Conservation (phyloP, 2,113 vertebrate species). For the Isichthys henryi region DNA sequence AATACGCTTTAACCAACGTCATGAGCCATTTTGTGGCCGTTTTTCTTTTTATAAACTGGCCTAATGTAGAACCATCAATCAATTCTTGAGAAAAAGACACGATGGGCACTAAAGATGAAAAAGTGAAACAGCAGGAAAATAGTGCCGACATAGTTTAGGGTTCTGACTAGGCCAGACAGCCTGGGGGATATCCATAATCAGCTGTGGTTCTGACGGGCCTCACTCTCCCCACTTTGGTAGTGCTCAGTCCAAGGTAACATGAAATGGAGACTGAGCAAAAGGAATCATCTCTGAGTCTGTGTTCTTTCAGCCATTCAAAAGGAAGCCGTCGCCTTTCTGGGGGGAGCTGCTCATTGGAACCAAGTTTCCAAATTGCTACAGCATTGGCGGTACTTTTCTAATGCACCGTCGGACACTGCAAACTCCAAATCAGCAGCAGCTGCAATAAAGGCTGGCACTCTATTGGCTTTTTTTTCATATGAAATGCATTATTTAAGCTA, state of each 20-base stretch:
- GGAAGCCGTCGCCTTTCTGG: not conserved
- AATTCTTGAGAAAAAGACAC: slow-evolving; percentile 62
- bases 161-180: slow-evolving; percentile 41
- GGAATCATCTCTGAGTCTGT: not conserved
- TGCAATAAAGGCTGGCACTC: not conserved
- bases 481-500: not conserved
- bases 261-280: not conserved
- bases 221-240: slow-evolving; percentile 53
- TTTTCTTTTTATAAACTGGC: slow-evolving; percentile 44
- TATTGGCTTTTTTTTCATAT: not conserved
- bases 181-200: slow-evolving; percentile 49
- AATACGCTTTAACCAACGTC: slow-evolving; percentile 62
- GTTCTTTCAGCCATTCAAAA: not conserved
- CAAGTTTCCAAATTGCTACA: not conserved
- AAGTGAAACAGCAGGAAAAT: not conserved
- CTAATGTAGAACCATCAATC: slow-evolving; percentile 69
- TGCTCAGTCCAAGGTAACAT: slow-evolving; percentile 46
- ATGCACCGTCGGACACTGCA: not conserved
- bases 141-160: not conserved
- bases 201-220: slow-evolving; percentile 62
- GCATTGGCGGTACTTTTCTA: not conserved
- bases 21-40: slow-evolving; percentile 61
- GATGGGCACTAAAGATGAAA: slow-evolving; percentile 22
- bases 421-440: not conserved
- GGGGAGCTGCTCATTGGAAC: not conserved